phyloP scores from a whole-genome alignment of 2,888 invertebrate species.

The Lithodes maja region DNA sequence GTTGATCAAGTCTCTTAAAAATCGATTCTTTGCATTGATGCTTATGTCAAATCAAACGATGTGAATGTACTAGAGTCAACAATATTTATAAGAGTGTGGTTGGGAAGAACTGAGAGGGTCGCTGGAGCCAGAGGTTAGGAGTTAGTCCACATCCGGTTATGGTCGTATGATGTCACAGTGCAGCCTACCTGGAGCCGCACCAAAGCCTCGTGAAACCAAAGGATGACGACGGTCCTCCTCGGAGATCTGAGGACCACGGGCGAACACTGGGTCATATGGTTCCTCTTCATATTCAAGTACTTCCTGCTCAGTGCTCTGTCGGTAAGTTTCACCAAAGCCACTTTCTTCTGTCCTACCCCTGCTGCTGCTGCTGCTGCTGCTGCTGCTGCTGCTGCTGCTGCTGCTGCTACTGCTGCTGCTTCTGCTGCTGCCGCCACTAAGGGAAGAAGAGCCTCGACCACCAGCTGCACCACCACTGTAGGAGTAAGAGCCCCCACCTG shows the following conservation, averaged over 20 bases:
- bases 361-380: constrained; percentile 9
- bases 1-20: neutral
- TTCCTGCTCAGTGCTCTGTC: constrained; percentile 45
- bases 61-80: too few species aligned
- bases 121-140: constrained; percentile 9
- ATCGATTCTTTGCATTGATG: too few species aligned
- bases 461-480: neutral
- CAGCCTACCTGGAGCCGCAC: constrained; percentile 63
- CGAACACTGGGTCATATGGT: constrained; percentile 40
- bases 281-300: constrained; percentile 42
- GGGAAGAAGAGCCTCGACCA: neutral
- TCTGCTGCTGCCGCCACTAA: constrained; percentile 1
- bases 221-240: constrained; percentile 61
- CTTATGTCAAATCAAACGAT: too few species aligned
- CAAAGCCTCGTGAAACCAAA: constrained; percentile 55
- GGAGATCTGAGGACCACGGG: constrained; percentile 46
- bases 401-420: neutral
- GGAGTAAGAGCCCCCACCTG: neutral
- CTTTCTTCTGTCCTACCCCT: neutral
- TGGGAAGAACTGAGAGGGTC: neutral
- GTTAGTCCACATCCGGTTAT: constrained; percentile 25
- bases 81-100: too few species aligned
- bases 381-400: neutral
- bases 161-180: neutral
- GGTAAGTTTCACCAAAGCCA: constrained; percentile 47